Evolutionary conservation across 2,888 invertebrate species (phyloP), one percentile per base, ranked within the genome.

Genomic region (Drosophila prostipennis): DNA sequence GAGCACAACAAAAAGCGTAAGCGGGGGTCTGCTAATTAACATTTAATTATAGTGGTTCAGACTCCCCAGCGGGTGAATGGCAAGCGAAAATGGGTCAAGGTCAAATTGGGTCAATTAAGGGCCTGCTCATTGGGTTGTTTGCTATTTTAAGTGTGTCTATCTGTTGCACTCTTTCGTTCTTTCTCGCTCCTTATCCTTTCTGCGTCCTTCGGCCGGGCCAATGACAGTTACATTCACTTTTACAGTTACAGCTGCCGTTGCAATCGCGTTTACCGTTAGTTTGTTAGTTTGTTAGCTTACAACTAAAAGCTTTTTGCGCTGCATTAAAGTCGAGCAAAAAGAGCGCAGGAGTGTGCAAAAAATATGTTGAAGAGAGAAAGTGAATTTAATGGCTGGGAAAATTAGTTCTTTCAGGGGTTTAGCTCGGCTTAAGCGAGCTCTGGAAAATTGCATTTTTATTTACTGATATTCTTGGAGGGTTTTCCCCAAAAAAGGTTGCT

Each of bases 91-190:
- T 83, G 61, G 80, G 80, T 87, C 87, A 81, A 81, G 80, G 87
- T 87, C 74, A 57, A 81, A 76, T 87, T 84, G 84, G 85, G 87
- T 87, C 80, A 87, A 84, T 79, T 68, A 68, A 51, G 49, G 69
- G 42, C 74, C 63, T 63, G 70, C 70, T 65, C 73, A 80, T 80
- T 80, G 68, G 80, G 78, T 73, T 80, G 78, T 80, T 80, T 76
- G 67, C 68, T 80, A 80, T 86, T 71, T 58, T 63, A 61, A 78
- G 78, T 71, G 59, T 45, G 55, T 64, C 61, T 63, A 49, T 71
- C 59, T 40, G 60, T 40, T 49, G 72, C 40, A 57, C 55, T 72
- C 26, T 56, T 52, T 34, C 54, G 16, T 19, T 32, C 43, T 36
- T 32, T 6, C 36, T 64, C 34, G 43, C 43, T 58, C 39, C 46